Conservation (phyloP, 2,888 invertebrate species). For the Amblyteles armatorius region DNA sequence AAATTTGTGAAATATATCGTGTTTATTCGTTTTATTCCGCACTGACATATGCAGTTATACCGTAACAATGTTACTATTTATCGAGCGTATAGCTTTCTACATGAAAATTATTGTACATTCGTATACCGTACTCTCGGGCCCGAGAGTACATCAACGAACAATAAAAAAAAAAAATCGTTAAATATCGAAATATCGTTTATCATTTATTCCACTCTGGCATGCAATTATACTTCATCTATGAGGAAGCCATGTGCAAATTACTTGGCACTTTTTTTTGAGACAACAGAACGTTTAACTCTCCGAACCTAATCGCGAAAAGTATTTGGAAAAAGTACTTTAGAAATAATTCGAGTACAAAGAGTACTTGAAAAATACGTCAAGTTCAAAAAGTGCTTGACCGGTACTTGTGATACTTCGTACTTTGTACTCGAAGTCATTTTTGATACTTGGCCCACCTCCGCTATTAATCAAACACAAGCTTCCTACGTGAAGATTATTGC, state of each 20-base stretch:
- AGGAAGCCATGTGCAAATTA: no score
- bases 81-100: constrained; percentile 37
- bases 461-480: constrained; percentile 8
- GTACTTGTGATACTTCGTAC: no score
- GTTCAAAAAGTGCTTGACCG: no score
- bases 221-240: background rate
- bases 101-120: constrained; percentile 48
- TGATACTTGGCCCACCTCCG: no score
- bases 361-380: no score
- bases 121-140: background rate
- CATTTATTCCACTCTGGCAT: background rate
- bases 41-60: background rate
- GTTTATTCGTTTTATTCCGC: background rate
- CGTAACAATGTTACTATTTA: constrained; percentile 9
- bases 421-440: no score
- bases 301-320: no score
- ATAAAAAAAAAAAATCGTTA: constrained; percentile 5
- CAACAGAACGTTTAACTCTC: no score
- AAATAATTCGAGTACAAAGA: no score
- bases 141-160: background rate
- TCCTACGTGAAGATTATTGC: constrained; percentile 34
- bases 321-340: no score
- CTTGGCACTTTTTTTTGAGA: no score
- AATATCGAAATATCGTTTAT: background rate
- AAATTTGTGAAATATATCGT: constrained; percentile 51